Base-by-base conservation (phyloP, 2,888 invertebrate genomes). In the Dasysyrphus albostriatus region DNA sequence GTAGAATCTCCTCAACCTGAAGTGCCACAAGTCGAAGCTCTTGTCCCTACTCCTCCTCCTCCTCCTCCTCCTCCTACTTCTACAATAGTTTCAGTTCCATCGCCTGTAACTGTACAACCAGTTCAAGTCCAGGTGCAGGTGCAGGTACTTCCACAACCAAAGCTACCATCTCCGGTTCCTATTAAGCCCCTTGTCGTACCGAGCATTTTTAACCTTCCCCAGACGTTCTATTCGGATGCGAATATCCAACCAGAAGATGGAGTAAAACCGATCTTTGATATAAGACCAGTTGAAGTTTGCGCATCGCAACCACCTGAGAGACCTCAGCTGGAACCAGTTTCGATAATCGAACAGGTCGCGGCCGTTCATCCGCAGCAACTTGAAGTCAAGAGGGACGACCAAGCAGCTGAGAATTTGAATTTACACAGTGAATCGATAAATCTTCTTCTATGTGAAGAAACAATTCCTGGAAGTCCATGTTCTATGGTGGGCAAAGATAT, bases 391-490 rank as follows among this genome's bases (percentile, higher is more conserved):
- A 89, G 88, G 67, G 89, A 88, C 34, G 90, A 89, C 42, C 70
- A 84, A 32, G 89, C 89, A 10, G 91, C 90, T 69, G 90, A 91
- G 59, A 91, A 91, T 88, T 88, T 49, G 82, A 91, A 89, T 88
- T 89, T 91, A 81, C 90, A 93, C 88, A 93, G 94, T 49, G 96
- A 96, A 91, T 95, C 95, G 88, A 95, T 95, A 88, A 96, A 96
- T 74, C 93, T 97, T 84, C 91, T 98, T 88, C 93, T 97, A 12
- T 98, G 98, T 92, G 97, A 97, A 91, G 98, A 98, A 93, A 97
- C 97, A 34, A 97, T 98, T 90, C 98, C 98, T 0, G 96, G 97
- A 29, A 97, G 97, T 91, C 98, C 98, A 5, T 96, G 96, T 59
- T 96, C 97, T 0, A 90, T 85, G 39, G 95, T 95, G 29, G 61